phyloP scores from a whole-genome alignment of 35 echinoderm and acorn worm genomes.

The Ptychodera flava region DNA sequence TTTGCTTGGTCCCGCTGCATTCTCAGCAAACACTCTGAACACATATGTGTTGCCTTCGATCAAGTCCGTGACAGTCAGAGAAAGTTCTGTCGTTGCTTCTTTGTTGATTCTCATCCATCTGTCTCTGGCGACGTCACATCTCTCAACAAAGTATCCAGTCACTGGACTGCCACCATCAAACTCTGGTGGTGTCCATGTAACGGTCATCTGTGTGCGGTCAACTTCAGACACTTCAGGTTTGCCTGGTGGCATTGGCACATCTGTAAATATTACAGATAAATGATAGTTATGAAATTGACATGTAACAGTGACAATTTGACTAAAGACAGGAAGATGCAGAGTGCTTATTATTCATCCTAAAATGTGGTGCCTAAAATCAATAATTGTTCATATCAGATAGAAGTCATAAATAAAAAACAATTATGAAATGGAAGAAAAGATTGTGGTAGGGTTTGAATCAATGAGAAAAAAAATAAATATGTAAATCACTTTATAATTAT shows the following conservation, averaged over 20 bases:
- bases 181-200: conserved; percentile 83
- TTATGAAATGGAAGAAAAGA: too few relatives aligned
- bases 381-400: too few relatives aligned
- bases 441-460: too few relatives aligned
- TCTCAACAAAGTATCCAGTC: conserved; percentile 85
- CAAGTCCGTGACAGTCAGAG: conserved; percentile 66
- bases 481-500: too few relatives aligned
- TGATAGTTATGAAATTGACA: too few relatives aligned
- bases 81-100: conserved; percentile 45
- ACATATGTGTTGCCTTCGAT: conserved; percentile 71
- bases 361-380: too few relatives aligned
- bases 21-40: conserved; percentile 69
- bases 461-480: too few relatives aligned
- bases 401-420: too few relatives aligned
- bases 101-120: conserved; percentile 75
- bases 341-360: too few relatives aligned
- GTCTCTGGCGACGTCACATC: conserved; percentile 45
- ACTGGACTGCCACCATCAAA: conserved; percentile 83
- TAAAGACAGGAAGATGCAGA: too few relatives aligned
- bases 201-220: conserved; percentile 60
- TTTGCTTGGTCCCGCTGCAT: conserved; percentile 77
- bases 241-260: conserved; percentile 81
- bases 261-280: conserved; percentile 44
- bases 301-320: too few relatives aligned
- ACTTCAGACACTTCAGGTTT: conserved; percentile 69